These are phyloP conservation scores for Streptopelia turtur DNA, from an alignment of 2,797 vertebrate genomes.

Conservation along the genomic window DNA sequence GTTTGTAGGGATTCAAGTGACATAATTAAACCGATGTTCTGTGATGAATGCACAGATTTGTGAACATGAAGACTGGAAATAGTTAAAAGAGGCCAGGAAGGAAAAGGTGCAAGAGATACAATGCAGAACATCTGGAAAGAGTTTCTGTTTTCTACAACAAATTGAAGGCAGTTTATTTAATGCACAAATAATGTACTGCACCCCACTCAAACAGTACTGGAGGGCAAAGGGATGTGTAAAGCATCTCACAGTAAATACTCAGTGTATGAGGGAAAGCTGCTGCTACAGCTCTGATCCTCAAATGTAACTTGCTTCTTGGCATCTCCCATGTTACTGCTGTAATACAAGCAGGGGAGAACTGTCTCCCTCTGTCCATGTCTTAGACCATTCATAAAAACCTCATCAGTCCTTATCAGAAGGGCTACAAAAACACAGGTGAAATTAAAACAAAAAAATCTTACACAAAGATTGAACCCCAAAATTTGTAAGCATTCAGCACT, in stretches of 20 bases:
- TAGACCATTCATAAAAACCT: background rate
- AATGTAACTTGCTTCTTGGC: background rate
- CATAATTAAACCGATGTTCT: background rate
- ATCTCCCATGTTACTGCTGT: background rate
- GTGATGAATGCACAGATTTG: background rate
- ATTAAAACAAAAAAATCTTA: background rate
- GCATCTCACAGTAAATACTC: background rate
- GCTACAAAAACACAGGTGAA: background rate
- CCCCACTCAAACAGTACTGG: background rate
- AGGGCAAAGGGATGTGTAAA: background rate
- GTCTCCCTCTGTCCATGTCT: background rate
- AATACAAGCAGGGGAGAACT: background rate
- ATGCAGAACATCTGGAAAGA: background rate
- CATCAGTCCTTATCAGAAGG: background rate
- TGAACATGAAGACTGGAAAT: background rate
- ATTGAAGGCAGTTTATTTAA: background rate
- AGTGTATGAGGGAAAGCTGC: background rate
- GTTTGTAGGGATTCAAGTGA: background rate
- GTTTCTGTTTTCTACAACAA: background rate
- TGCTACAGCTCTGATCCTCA: background rate
- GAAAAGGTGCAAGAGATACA: background rate
- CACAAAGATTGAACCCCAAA: background rate
- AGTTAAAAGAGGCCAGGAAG: background rate
- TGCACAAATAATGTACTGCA: background rate
- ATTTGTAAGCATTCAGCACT: fast-evolving